Base-by-base conservation (phyloP, 1,140 invertebrate species). In the Belonocnema kinseyi region DNA sequence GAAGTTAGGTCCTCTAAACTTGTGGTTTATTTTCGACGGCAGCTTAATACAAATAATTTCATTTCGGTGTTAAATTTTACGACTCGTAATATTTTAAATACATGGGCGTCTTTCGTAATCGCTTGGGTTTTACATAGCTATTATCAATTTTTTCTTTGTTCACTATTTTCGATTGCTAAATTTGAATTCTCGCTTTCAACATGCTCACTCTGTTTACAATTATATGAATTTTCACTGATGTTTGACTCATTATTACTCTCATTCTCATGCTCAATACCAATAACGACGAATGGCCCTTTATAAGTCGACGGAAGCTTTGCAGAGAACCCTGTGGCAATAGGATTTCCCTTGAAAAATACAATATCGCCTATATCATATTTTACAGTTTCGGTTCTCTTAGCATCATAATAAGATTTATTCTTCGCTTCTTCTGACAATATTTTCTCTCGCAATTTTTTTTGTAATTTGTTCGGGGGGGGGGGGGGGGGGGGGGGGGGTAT, bases 311-410 rank as follows among this genome's bases (percentile, higher is more conserved):
- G 80, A 0, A 78, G 33, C 14, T 81, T 81, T 1, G 80, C 78
- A 6, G 80, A 78, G 0, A 56, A 19, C 16, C 75, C 80, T 10
- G 79, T 78, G 0, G 71, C 6, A 2, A 76, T 40, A 16, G 66
- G n/a, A 70, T 77, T 58, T 10, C 14, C 40, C 58, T 80, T 78
- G 2, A 83, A 50, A 56, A 71, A 85, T 10, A 84, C 80, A 7
- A 84, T 80, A 51, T 85, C 78, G 0, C 82, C 83, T 6, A 12
- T n/a, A 0, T 73, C 72, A 77, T 26, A 81, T 14, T 74, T 80
- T 19, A 85, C 74, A 53, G 77, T 73, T 6, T 19, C 13, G 58
- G 13, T 17, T 13, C 79, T 56, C 19, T 77, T 78, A 14, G 77
- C 26, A 73, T 83, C 83, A 26, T 83, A 83, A 11, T 72, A 19